Evolutionary conservation across 92 coral and sea anemone species (phyloP).

Genomic region (Scolanthus callimorphus): DNA sequence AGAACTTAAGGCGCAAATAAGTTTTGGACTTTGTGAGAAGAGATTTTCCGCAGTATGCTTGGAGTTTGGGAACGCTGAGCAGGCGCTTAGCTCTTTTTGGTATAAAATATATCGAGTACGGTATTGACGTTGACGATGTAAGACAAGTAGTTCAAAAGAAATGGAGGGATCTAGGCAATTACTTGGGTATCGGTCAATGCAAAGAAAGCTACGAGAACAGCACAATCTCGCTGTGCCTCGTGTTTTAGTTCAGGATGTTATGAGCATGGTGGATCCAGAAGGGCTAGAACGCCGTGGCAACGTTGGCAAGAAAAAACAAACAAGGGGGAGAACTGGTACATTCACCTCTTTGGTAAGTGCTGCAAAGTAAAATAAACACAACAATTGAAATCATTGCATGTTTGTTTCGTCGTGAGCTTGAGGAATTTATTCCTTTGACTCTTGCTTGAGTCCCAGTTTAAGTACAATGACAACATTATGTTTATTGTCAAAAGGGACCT

Average conservation of each 20-base stretch:
- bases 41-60: constrained; percentile 57
- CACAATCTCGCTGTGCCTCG: constrained; percentile 49
- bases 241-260: constrained; percentile 41
- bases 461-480: neutral
- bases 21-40: constrained; percentile 44
- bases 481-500: neutral
- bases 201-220: constrained; percentile 46
- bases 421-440: too few species aligned
- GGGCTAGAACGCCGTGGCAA: constrained; percentile 48
- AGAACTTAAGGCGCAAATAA: constrained; percentile 37
- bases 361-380: too few species aligned
- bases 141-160: constrained; percentile 49
- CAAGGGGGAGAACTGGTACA: constrained; percentile 34
- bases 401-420: too few species aligned
- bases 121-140: constrained; percentile 34
- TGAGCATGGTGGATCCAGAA: constrained; percentile 48
- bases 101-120: constrained; percentile 38
- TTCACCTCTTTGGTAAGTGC: constrained; percentile 32
- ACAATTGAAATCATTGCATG: too few species aligned
- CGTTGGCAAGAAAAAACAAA: constrained; percentile 33
- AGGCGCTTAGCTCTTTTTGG: constrained; percentile 42
- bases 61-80: constrained; percentile 56
- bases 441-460: neutral
- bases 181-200: constrained; percentile 58
- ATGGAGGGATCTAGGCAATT: constrained; percentile 49